Evolutionary conservation across 2,888 invertebrate genomes (phyloP).

Genomic region (Protophormia terraenovae): DNA sequence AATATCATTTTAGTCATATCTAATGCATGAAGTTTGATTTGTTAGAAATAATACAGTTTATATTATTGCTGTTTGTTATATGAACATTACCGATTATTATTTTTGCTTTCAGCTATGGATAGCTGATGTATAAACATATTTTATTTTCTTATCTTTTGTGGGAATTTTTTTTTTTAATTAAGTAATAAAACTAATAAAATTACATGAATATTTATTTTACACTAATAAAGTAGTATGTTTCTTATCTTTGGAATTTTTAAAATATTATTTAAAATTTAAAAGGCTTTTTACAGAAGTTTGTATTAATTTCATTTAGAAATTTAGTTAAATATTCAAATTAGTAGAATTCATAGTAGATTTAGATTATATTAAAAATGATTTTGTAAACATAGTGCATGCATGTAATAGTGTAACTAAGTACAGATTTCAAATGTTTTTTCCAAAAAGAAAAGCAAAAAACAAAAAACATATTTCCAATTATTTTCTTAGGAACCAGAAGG

Average conservation of each 20-base stretch:
- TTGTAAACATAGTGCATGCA: slow-evolving; percentile 26
- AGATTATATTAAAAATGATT: background rate
- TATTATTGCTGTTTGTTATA: background rate
- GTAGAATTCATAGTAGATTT: background rate
- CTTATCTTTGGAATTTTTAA: too few relatives aligned
- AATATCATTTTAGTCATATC: slow-evolving; percentile 7
- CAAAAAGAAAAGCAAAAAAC: slow-evolving; percentile 20
- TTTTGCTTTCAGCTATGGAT: background rate
- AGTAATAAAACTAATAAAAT: too few relatives aligned
- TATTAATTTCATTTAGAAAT: too few relatives aligned
- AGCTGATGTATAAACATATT: background rate
- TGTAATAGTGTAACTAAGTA: background rate
- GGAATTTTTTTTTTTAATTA: too few relatives aligned
- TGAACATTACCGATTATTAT: too few relatives aligned
- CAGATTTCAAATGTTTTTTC: slow-evolving; percentile 21
- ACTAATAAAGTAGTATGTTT: too few relatives aligned
- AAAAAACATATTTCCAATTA: slow-evolving; percentile 52
- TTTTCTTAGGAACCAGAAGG: slow-evolving; percentile 59
- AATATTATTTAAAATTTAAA: too few relatives aligned
- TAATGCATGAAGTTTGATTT: slow-evolving; percentile 67
- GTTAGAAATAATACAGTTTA: slow-evolving; percentile 65
- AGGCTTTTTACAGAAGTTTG: too few relatives aligned
- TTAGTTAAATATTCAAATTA: background rate
- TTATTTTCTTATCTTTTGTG: background rate
- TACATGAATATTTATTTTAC: too few relatives aligned